phyloP scores from a whole-genome alignment of 2,113 vertebrate genomes.

The Callionymus lyra region DNA sequence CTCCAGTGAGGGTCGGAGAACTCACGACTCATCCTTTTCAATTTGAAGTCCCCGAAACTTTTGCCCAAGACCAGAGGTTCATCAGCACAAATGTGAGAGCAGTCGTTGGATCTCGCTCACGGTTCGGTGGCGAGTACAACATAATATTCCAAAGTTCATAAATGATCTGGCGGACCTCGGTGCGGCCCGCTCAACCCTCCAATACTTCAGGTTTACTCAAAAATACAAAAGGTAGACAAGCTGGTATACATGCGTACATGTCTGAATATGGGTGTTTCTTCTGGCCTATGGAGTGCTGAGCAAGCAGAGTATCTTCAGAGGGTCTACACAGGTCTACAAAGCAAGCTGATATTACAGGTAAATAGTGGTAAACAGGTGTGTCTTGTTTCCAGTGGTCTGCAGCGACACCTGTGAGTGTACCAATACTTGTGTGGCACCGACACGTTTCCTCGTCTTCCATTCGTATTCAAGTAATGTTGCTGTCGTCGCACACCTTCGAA shows the following conservation, averaged over 20 bases:
- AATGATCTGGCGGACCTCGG: slow-evolving; percentile 53
- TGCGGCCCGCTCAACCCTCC: slow-evolving; percentile 36
- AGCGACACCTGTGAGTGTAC: slow-evolving; percentile 57
- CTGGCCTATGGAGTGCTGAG: slow-evolving; percentile 51
- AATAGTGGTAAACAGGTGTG: slow-evolving; percentile 61
- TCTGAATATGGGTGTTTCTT: slow-evolving; percentile 43
- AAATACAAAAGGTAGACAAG: slow-evolving; percentile 59
- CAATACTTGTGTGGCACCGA: slow-evolving; percentile 54
- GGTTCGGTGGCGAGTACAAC: slow-evolving; percentile 40
- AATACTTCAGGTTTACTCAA: slow-evolving; percentile 57
- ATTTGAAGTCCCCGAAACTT: too few species aligned
- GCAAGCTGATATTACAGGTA: slow-evolving; percentile 56
- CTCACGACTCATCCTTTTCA: too few species aligned
- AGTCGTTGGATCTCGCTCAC: slow-evolving; percentile 34
- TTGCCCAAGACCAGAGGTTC: slow-evolving; percentile 8
- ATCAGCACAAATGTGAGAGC: slow-evolving; percentile 32
- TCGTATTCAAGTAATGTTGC: slow-evolving; percentile 70
- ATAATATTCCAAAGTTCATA: slow-evolving; percentile 53
- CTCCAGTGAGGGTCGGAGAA: too few species aligned
- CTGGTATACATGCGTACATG: slow-evolving; percentile 56
- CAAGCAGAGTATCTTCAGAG: slow-evolving; percentile 55
- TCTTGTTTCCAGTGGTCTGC: slow-evolving; percentile 58
- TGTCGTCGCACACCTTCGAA: slow-evolving; percentile 58
- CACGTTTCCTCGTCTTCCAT: slow-evolving; percentile 47
- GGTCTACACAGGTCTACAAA: slow-evolving; percentile 55